phyloP scores from a whole-genome alignment of 2,888 invertebrate species.

The Epistrophe eligans region DNA sequence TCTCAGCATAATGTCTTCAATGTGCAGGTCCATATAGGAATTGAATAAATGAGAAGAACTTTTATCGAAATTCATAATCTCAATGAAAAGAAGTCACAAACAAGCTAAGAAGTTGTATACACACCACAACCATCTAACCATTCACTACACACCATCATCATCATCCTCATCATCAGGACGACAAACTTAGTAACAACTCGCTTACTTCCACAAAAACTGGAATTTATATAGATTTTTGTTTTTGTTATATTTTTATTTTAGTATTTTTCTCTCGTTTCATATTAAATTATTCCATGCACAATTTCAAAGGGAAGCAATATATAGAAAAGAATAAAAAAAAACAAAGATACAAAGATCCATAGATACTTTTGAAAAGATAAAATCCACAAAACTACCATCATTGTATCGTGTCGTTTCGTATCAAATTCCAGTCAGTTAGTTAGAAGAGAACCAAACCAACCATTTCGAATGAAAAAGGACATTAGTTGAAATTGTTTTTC shows the following conservation, averaged over 20 bases:
- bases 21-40: conserved; percentile 1
- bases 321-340: conserved; percentile 17
- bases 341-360: conserved; percentile 16
- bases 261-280: conserved; percentile 61
- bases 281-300: conserved; percentile 75
- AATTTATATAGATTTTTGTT: conserved; percentile 41
- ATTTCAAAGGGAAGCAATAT: conserved; percentile 60
- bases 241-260: conserved; percentile 30
- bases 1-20: conserved; percentile 23
- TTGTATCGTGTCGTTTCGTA: conserved; percentile 4
- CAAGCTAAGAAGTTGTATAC: background rate
- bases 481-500: conserved; percentile 58
- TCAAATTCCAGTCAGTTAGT: conserved; percentile 63
- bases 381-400: conserved; percentile 55
- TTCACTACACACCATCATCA: conserved; percentile 2
- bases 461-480: conserved; percentile 60
- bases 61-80: conserved; percentile 73
- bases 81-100: conserved; percentile 70
- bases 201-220: conserved; percentile 32
- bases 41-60: conserved; percentile 17
- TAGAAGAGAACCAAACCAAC: conserved; percentile 36
- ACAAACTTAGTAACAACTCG: conserved; percentile 35
- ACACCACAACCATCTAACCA: background rate
- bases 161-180: conserved; percentile 12
- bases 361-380: conserved; percentile 49